Conservation (phyloP, 2,797 vertebrate species). For the Melanotaenia nigrans region DNA sequence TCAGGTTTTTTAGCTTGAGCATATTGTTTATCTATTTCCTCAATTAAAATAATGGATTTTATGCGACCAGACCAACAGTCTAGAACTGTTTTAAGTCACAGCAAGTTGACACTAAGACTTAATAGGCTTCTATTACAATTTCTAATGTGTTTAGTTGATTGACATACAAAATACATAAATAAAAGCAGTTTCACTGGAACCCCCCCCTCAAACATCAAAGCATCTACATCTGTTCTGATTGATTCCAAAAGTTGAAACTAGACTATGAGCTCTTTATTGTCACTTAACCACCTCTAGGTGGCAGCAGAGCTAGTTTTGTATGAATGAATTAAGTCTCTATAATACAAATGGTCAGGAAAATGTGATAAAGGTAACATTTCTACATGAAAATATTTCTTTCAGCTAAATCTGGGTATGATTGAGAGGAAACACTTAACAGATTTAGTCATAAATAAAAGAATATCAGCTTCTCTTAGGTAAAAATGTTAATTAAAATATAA, state of each 20-base stretch:
- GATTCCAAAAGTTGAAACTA: background rate
- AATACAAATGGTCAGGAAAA: background rate
- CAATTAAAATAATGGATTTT: background rate
- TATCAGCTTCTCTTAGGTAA: background rate
- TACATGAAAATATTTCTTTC: conserved; percentile 1
- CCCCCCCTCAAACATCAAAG: background rate
- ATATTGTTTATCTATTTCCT: no score
- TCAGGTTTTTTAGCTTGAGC: no score
- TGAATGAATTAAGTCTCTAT: background rate
- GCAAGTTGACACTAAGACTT: no score
- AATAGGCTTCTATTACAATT: background rate
- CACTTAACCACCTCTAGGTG: background rate
- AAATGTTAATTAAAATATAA: background rate
- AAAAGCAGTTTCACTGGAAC: no score
- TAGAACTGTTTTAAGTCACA: no score
- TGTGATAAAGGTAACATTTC: background rate
- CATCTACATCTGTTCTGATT: background rate
- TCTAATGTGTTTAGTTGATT: no score
- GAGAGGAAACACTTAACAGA: background rate
- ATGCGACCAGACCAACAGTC: background rate
- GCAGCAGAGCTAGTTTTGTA: background rate
- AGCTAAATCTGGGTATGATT: background rate
- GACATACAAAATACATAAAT: no score
- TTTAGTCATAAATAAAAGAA: background rate
- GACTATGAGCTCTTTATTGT: background rate